Base-by-base conservation (phyloP, 2,888 invertebrate species). In the Germaria angustata region DNA sequence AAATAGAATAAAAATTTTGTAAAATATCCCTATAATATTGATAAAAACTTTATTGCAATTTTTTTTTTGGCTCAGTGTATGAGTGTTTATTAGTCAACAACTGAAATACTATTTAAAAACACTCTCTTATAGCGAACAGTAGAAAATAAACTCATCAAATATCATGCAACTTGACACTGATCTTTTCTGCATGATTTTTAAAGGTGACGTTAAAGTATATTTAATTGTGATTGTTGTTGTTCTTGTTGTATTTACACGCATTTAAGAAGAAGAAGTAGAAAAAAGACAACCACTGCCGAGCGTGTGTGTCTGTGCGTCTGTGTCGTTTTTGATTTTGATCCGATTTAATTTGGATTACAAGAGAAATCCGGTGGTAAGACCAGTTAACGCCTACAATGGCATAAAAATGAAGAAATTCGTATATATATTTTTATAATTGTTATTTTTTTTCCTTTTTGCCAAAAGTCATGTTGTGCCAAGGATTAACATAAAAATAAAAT, bases 281-380 rank as follows among this genome's bases (percentile, higher is more conserved):
- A 59, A 20, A 15, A 65, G 78, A 78, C 71, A 71, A 36, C 34
- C 57, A 78, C 6, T 9, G 24, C 20, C 17, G 68, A 5, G 13
- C 24, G 36, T 81, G 66, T 68, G 68, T 69, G 66, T 63, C 68
- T 75, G 75, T 53, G 51, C 6, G 51, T 36, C 3, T 72, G 77
- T 76, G 79, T 76, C 82, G 66, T 79, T 82, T 79, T 82, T 78
- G 78, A 75, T 76, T 81, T 76, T 85, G 86, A 88, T 85, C 88
- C 87, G 88, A 88, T 88, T 88, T 87, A 88, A 88, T 89, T 88
- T 90, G 90, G 89, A 88, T 90, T 90, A 90, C 86, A 86, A 82
- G 68, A 72, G 72, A 86, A 89, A 89, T 89, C 87, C 87, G 87
- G 85, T 87, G 88, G 87, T 90, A 90, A 90, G 90, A 86, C 89